phyloP scores from a whole-genome alignment of 2,113 vertebrate genomes.

The Henicopernis longicauda region DNA sequence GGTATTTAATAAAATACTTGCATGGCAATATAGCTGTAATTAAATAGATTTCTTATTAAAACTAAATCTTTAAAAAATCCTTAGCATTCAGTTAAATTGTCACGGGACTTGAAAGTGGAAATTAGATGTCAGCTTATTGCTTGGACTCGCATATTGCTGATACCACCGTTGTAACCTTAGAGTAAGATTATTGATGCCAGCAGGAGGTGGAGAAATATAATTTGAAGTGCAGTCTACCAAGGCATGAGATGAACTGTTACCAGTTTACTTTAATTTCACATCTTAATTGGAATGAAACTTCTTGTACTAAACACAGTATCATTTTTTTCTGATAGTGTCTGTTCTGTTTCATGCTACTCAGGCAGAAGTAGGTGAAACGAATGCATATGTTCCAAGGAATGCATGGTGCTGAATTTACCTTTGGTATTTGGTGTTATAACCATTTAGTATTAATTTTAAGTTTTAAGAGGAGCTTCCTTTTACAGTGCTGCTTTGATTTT shows the following conservation, averaged over 20 bases:
- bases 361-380: neutral
- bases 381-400: neutral
- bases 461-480: neutral
- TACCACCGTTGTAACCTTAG: neutral
- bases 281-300: neutral
- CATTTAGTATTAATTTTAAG: neutral
- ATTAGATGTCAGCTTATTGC: neutral
- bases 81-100: neutral
- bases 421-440: neutral
- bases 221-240: neutral
- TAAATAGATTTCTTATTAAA: neutral
- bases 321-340: neutral
- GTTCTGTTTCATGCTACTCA: neutral
- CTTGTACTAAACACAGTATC: neutral
- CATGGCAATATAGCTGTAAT: neutral
- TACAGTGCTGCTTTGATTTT: neutral
- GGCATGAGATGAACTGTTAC: neutral
- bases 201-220: neutral
- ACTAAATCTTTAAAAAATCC: neutral
- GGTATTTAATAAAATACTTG: neutral
- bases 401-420: neutral
- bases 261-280: neutral
- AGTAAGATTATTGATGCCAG: neutral
- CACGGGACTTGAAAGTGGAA: neutral
- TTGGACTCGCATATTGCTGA: neutral